Base-by-base conservation (phyloP, 2,797 vertebrate species). In the Platyrinchus mystaceus region DNA sequence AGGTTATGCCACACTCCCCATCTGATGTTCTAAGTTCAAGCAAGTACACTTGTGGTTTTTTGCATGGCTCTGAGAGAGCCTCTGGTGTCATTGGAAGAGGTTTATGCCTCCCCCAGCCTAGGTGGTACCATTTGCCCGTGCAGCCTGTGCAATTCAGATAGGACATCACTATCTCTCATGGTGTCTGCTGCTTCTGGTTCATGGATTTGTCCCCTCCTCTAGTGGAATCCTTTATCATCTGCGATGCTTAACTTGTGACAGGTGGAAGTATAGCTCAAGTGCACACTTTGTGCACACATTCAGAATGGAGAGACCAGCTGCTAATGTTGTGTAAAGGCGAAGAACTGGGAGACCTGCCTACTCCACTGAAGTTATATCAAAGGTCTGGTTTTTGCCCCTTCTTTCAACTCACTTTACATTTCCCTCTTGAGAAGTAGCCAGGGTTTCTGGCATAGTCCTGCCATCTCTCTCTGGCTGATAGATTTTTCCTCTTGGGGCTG, bases 211-310 rank as follows among this genome's bases (percentile, higher is more conserved):
- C 49, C 9, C 27, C 10, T 83, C 6, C 27, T 43, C 10, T 71
- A 27, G 9, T 44, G 41, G 46, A 81, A 37, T 3, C 0, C 14
- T 50, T 39, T 28, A 2, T 78, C 3, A 6, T n/a, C n/a, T 52
- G 26, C 0, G 0, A 0, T 67, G 41, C 46, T 73, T 53, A 66
- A 52, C 19, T 67, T 24, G 6, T 2, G 34, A 2, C 53, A 68
- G 44, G 75, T 84, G 30, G 32, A 78, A 70, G 18, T 26, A 32
- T 24, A 70, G 39, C 68, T 92, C 64, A 49, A 44, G 56, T 20
- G 30, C 60, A 41, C 30, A 20, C 24, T 2, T n/a, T 37, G 5
- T 0, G 1, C 3, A 1, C 32, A n/a, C 24, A 14, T 55, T 71
- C 12, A 47, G 39, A 67, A 74, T 28, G 34, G 32, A 32, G 52